These are phyloP conservation scores for Holcopasites calliopsidis DNA, from an alignment of 1,140 invertebrate species.

Conservation along the genomic window DNA sequence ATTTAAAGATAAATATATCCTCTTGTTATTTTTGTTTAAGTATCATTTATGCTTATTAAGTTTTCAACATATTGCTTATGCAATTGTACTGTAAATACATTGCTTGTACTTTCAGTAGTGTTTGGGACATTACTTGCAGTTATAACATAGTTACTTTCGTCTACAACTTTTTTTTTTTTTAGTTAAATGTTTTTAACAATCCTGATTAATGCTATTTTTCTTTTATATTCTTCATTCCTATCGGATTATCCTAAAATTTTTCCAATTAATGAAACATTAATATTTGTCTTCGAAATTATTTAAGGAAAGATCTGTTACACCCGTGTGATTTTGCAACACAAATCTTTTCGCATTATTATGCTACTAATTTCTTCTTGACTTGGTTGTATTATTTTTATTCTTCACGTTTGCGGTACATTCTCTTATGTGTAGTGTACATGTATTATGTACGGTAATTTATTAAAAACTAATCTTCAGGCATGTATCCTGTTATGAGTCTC, in stretches of 20 bases:
- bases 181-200: slow-evolving; percentile 18
- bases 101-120: slow-evolving; percentile 11
- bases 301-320: not conserved
- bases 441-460: slow-evolving; percentile 6
- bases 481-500: not conserved
- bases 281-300: slow-evolving; percentile 4
- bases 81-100: not conserved
- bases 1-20: slow-evolving; percentile 26
- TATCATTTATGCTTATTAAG: slow-evolving; percentile 9
- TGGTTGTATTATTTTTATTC: slow-evolving; percentile 14
- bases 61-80: not conserved
- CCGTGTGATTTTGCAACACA: slow-evolving; percentile 1
- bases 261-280: not conserved
- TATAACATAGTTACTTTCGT: slow-evolving; percentile 25
- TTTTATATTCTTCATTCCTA: not conserved
- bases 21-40: slow-evolving; percentile 9
- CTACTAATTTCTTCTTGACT: slow-evolving; percentile 16
- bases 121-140: slow-evolving; percentile 60
- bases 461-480: not conserved
- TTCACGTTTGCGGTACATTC: slow-evolving; percentile 15
- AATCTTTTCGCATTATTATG: not conserved
- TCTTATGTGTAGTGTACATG: not conserved
- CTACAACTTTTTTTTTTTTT: not conserved
- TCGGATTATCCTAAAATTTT: slow-evolving; percentile 2
- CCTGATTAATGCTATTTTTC: not conserved